A percentile compares a stretch with the other conserved stretches of the same genome.
phyloP scores from a whole-genome alignment of 2,888 invertebrate genomes.

The Leucophora obtusa region DNA sequence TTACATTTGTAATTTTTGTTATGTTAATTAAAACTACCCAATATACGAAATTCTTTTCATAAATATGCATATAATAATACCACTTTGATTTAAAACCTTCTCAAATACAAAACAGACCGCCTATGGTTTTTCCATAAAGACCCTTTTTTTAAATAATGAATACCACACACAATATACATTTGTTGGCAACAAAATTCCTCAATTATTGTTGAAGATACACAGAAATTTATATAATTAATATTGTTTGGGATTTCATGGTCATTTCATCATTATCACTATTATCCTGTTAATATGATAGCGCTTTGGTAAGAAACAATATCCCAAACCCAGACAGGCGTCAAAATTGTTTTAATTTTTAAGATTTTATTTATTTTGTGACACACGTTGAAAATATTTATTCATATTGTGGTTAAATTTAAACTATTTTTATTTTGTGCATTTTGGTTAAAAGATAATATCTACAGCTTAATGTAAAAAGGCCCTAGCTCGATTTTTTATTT shows the following conservation, averaged over 20 bases:
- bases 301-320: constrained; percentile 5
- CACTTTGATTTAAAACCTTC: constrained; percentile 13
- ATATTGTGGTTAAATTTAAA: constrained; percentile 53
- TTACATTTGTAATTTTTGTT: constrained; percentile 1
- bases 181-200: constrained; percentile 23
- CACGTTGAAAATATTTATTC: constrained; percentile 43
- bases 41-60: constrained; percentile 8
- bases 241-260: constrained; percentile 17
- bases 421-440: constrained; percentile 1
- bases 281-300: constrained; percentile 65
- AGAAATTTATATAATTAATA: constrained; percentile 37
- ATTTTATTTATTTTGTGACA: constrained; percentile 32
- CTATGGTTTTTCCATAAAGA: constrained; percentile 29
- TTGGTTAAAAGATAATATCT: not conserved
- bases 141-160: constrained; percentile 22
- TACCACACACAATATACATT: constrained; percentile 26
- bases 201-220: constrained; percentile 24
- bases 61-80: constrained; percentile 4
- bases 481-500: no score
- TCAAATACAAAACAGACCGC: constrained; percentile 23
- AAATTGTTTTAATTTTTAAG: constrained; percentile 52
- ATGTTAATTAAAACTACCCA: constrained; percentile 38
- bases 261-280: constrained; percentile 64
- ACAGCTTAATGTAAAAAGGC: constrained; percentile 17
- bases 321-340: constrained; percentile 63